Evolutionary conservation across 2,888 invertebrate genomes (phyloP).

Genomic region (Tridacna gigas): DNA sequence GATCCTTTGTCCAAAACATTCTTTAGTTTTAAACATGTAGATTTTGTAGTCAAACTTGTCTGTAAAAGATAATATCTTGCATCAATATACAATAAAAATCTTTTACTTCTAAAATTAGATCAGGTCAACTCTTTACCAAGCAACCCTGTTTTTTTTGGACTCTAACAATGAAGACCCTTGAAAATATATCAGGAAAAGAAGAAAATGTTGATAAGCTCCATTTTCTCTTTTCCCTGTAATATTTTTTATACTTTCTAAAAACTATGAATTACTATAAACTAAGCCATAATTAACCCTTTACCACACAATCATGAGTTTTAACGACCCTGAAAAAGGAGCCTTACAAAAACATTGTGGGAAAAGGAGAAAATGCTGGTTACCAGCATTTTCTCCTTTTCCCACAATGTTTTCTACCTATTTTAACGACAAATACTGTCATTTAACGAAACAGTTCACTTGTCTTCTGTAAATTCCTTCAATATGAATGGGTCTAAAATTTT

Average conservation of each 20-base stretch:
- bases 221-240: not conserved
- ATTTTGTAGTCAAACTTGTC: constrained; percentile 75
- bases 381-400: not conserved
- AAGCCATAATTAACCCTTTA: too few relatives aligned
- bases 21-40: constrained; percentile 67
- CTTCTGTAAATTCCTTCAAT: too few relatives aligned
- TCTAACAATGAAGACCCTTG: not conserved
- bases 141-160: not conserved
- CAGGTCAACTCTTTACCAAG: not conserved
- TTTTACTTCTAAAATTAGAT: not conserved
- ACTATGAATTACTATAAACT: too few relatives aligned
- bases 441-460: too few relatives aligned
- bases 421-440: too few relatives aligned
- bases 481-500: too few relatives aligned
- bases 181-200: not conserved
- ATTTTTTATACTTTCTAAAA: not conserved
- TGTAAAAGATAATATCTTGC: constrained; percentile 42
- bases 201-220: not conserved
- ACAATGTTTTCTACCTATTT: not conserved
- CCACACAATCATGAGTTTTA: too few relatives aligned
- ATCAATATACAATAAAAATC: too few relatives aligned
- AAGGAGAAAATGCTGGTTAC: not conserved
- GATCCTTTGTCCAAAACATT: constrained; percentile 70
- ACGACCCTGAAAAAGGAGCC: too few relatives aligned
- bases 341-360: not conserved